Evolutionary conservation across 2,888 invertebrate genomes (phyloP).

Genomic region (Stenodema calcarata): DNA sequence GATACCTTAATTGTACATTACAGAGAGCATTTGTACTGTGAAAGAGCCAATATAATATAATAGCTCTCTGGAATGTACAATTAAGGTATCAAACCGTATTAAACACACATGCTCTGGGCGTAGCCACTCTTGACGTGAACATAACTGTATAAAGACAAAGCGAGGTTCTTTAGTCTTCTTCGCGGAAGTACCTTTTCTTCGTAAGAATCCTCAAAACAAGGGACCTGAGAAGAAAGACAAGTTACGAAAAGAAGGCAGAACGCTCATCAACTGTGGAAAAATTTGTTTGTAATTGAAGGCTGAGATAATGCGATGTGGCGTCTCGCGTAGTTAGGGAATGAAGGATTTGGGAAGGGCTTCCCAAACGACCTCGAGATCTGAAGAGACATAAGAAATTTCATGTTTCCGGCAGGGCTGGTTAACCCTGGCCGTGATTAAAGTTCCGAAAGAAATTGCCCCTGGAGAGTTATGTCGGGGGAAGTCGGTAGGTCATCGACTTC

Average conservation of each 20-base stretch:
- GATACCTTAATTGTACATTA: no score
- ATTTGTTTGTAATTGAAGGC: neutral
- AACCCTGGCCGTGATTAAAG: neutral
- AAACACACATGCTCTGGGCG: no score
- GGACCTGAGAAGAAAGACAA: neutral
- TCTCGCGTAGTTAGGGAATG: neutral
- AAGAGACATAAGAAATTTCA: neutral
- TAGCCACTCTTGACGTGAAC: no score
- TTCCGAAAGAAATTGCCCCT: neutral
- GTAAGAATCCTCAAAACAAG: no score
- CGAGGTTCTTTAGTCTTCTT: no score
- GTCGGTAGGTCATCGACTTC: neutral
- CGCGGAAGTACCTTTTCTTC: no score
- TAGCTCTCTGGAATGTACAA: no score
- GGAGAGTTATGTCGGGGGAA: neutral
- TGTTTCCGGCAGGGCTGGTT: neutral
- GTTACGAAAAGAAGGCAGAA: neutral
- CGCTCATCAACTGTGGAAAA: neutral
- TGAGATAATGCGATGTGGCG: neutral
- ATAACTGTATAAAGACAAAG: no score
- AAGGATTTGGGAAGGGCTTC: neutral
- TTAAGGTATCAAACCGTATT: no score
- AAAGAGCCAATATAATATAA: no score
- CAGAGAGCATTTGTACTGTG: no score
- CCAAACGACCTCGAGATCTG: neutral